Conservation (phyloP, 2,797 vertebrate genomes). For the Cheracebus regulus region DNA sequence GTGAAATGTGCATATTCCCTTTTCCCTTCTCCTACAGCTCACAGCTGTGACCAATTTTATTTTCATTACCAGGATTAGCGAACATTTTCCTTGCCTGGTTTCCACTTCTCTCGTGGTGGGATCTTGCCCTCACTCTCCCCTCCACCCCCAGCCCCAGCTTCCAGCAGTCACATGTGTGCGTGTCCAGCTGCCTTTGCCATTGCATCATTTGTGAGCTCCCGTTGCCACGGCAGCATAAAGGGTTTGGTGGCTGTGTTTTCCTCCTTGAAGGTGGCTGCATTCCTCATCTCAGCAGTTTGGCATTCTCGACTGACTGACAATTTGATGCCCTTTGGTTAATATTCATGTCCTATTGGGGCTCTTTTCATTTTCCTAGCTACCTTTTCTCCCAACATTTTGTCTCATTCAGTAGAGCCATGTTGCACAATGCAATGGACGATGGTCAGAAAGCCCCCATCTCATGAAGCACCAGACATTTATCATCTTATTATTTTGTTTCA, state of each 20-base stretch:
- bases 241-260: neutral
- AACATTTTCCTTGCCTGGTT: neutral
- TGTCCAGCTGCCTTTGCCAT: constrained; percentile 15
- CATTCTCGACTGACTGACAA: neutral
- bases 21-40: neutral
- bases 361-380: neutral
- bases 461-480: neutral
- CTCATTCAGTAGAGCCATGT: neutral
- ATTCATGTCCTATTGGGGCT: neutral
- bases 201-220: neutral
- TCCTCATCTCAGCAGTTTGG: neutral
- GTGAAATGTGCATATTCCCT: neutral
- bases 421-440: neutral
- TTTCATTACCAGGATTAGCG: neutral
- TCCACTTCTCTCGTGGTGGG: neutral
- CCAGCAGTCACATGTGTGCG: neutral
- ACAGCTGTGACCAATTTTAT: neutral
- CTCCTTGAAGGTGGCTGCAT: neutral
- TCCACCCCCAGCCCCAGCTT: neutral
- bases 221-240: neutral
- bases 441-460: neutral
- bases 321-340: neutral
- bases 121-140: neutral
- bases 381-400: neutral
- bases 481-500: neutral